Base-by-base conservation (phyloP, 2,888 invertebrate species). In the Catocala nupta region DNA sequence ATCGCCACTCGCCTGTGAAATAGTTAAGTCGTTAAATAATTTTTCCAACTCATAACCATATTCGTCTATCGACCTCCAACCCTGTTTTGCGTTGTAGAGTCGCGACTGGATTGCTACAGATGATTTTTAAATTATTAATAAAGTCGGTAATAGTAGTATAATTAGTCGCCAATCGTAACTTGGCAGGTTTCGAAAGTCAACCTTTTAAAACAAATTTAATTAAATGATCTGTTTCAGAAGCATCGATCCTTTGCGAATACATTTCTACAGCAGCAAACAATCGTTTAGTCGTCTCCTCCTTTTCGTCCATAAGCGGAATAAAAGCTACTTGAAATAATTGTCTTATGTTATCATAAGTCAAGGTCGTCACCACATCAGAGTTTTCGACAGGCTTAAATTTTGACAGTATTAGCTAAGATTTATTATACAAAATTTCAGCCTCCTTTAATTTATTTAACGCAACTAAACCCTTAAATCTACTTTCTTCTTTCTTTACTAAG, bases 161-260 rank as follows among this genome's bases (percentile, higher is more conserved):
- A 10, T 9, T 10, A 5, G 1, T 5, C 0, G 25, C 12, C 7
- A 53, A 25, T 9, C 53, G 42, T 36, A 53, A 5, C 10, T 51
- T 59, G 5, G 73, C 64, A 25, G 56, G 59, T 42, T 70, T 59
- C 9, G 54, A 44, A 8, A 72, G 45, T 10, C 72, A 49, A 16
- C 50, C 58, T 44, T 71, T 73, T 7, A 72, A 42, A 8, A 73
- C 59, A 63, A 71, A 75, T 47, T 55, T 66, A 44, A 73, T 73
- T 33, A 73, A 45, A 43, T 49, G 49, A 12, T 9, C 42, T 42
- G 36, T 48, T 7, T 43, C 33, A 6, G 13, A 9, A 10, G 43
- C 25, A 13, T 53, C 44, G 8, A 53, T 7, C 25, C n/a, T 25
- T 49, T 53, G 9, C 16, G 44, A 43, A 11, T 53, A 53, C 53